Conservation (phyloP, 2,888 invertebrate species). For the Dryobota labecula region DNA sequence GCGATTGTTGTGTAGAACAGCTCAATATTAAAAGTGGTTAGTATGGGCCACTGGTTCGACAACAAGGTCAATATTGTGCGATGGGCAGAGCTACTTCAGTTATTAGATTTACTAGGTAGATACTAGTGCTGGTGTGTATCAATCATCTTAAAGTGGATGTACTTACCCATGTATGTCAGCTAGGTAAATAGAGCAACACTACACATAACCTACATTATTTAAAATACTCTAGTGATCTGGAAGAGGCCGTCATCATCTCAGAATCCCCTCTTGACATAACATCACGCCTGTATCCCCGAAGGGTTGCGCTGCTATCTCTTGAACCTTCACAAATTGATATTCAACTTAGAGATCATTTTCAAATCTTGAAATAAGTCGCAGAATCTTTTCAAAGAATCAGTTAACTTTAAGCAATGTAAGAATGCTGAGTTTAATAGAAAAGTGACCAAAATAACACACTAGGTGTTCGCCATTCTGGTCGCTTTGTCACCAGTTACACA, state of each 20-base stretch:
- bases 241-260: too few species aligned
- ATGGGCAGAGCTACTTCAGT: neutral
- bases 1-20: neutral
- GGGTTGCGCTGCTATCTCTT: neutral
- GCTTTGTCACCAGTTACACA: neutral
- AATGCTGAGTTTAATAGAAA: neutral
- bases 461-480: too few species aligned
- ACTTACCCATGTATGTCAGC: neutral
- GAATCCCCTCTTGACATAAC: too few species aligned
- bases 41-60: neutral
- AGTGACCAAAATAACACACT: neutral
- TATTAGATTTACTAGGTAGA: neutral
- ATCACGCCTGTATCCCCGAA: too few species aligned
- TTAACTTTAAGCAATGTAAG: neutral
- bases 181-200: neutral
- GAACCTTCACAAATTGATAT: neutral
- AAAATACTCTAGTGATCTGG: neutral
- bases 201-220: neutral
- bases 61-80: conserved; percentile 21
- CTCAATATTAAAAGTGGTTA: conserved; percentile 40
- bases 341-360: neutral
- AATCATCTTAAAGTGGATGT: conserved; percentile 1
- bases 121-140: neutral
- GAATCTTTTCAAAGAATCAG: neutral
- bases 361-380: too few species aligned